Evolutionary conservation across 2,113 vertebrate genomes (phyloP).

Genomic region (Clupea harengus): DNA sequence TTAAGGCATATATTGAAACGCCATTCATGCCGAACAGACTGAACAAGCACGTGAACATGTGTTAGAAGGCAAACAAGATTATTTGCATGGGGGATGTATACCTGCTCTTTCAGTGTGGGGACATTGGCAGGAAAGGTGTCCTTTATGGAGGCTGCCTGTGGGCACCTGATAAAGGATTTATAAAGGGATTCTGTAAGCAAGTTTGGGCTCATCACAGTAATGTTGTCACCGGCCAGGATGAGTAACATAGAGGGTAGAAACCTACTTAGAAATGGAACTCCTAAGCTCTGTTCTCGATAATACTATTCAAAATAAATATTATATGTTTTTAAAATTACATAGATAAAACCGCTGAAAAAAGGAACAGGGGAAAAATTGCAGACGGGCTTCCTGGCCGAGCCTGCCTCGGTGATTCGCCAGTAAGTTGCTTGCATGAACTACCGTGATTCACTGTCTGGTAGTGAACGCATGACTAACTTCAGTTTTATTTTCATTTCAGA

Average conservation of each 20-base stretch:
- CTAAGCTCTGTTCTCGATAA: not conserved
- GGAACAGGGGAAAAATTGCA: not conserved
- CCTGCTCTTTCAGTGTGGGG: conserved; percentile 22
- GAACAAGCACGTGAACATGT: not conserved
- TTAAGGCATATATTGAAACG: conserved; percentile 26
- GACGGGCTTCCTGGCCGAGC: conserved; percentile 3
- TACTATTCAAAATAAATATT: not conserved
- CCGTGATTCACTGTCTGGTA: not conserved
- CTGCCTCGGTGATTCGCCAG: conserved; percentile 31
- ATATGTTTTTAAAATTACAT: not conserved
- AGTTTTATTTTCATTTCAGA: conserved; percentile 1
- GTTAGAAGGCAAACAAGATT: not conserved
- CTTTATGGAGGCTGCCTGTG: conserved; percentile 10
- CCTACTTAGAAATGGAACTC: not conserved
- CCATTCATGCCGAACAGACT: not conserved
- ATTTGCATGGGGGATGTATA: conserved; percentile 14
- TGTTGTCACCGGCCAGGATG: not conserved
- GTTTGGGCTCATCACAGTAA: not conserved
- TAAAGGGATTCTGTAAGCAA: not conserved
- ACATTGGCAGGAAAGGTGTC: conserved; percentile 22
- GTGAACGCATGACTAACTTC: not conserved
- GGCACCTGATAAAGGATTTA: conserved; percentile 34
- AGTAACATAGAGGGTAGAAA: not conserved
- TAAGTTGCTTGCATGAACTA: conserved; percentile 39
- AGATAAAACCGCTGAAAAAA: not conserved